Evolutionary conservation across 2,888 invertebrate species (phyloP), one percentile per base, ranked within the genome.

Genomic region (Pachycephus smyrnensis): DNA sequence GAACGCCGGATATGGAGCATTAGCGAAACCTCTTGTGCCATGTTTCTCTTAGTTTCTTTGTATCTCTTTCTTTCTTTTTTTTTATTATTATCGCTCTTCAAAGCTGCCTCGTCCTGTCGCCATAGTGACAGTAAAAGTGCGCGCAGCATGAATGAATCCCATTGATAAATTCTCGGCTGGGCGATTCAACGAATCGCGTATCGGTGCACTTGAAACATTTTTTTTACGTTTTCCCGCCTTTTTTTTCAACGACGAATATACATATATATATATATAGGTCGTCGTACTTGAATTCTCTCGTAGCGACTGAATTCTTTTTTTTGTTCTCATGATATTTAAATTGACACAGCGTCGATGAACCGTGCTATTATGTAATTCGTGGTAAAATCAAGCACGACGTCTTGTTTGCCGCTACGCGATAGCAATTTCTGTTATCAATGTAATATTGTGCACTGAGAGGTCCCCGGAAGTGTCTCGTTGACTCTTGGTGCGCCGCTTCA

Each of bases 401-500:
- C 37, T 9, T 9, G 55, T 2, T 2, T 9, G 55, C 23, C 9
- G 55, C 1, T 40, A 40, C 4, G 15, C 4, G 55, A 15, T 76
- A 83, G 81, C 86, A 89, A 89, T 89, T 89, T 88, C 86, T 89
- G 86, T 88, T 89, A 89, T 89, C 88, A 89, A 86, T 87, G 88
- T 88, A 86, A 87, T 88, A 89, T 89, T 88, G 86, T 84, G 88
- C 88, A 79, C 71, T 12, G 71, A 71, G 71, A 0, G 15, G 82
- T 84, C 89, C 89, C 90, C 90, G 91, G 91, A 91, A 91, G 89
- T 88, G 83, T 84, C 90, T 91, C 88, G 89, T 91, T 91, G 89
- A 90, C 90, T 88, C 88, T 88, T 84, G 85, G 85, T 85, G 85
- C 86, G 86, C 83, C 84, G 87, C 88, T 23, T 90, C 89, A 91